A percentile compares a stretch with the other conserved stretches of the same genome.
phyloP scores from a whole-genome alignment of 2,888 invertebrate species.

The Heliconius aoede region DNA sequence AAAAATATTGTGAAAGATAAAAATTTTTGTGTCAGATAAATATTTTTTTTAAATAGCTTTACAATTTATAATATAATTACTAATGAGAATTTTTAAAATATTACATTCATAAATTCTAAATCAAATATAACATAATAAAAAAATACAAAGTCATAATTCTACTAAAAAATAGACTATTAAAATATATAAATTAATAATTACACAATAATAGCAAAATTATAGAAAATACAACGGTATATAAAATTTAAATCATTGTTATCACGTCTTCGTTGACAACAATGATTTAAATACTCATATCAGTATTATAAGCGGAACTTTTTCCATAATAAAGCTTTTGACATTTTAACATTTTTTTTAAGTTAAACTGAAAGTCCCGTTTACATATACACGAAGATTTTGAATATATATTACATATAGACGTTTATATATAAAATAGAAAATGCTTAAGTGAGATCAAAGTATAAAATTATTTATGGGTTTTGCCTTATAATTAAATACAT shows the following conservation, averaged over 20 bases:
- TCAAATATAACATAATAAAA: not conserved
- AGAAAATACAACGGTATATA: no score
- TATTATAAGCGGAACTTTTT: not conserved
- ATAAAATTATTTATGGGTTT: not conserved
- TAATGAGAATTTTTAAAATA: not conserved
- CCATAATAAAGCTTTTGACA: no score
- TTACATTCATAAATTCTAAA: not conserved
- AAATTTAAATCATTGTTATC: no score
- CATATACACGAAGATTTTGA: not conserved
- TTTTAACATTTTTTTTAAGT: not conserved
- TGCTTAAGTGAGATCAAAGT: slow-evolving; percentile 8
- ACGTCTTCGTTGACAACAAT: not conserved
- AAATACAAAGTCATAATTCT: not conserved
- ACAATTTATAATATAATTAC: not conserved
- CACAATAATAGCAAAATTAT: not conserved
- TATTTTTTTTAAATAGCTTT: not conserved
- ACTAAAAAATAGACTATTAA: no score
- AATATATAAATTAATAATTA: no score
- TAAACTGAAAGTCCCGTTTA: not conserved
- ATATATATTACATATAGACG: not conserved
- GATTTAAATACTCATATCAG: not conserved
- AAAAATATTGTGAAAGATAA: not conserved
- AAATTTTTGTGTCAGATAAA: not conserved
- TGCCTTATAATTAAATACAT: not conserved
- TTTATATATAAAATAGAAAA: slow-evolving; percentile 6